phyloP scores from a whole-genome alignment of 1,140 invertebrate species.

The Coenobita brevimanus region DNA sequence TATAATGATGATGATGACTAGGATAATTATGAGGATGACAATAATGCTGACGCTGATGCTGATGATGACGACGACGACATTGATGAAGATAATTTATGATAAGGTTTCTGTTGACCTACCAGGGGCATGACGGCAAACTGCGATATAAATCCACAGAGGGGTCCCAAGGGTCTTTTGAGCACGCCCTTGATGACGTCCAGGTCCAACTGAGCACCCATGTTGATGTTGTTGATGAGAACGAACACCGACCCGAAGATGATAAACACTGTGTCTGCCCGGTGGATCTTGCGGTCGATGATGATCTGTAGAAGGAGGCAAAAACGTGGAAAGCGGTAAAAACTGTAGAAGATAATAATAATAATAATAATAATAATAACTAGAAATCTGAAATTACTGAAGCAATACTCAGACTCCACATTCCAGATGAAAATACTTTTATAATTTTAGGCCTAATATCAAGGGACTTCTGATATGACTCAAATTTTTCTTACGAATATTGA shows the following conservation, averaged over 20 bases:
- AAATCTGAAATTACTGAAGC: too few species aligned
- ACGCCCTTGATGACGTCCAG: slow-evolving; percentile 72
- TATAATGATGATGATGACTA: neutral
- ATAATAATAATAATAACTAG: neutral
- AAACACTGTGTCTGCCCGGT: slow-evolving; percentile 71
- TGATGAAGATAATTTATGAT: neutral
- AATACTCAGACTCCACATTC: too few species aligned
- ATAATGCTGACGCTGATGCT: neutral
- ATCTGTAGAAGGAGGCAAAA: slow-evolving; percentile 37
- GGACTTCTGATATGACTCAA: too few species aligned
- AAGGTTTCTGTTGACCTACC: slow-evolving; percentile 70
- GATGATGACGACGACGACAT: neutral
- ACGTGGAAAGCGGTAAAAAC: neutral
- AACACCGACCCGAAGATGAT: slow-evolving; percentile 71
- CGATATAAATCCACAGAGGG: slow-evolving; percentile 73
- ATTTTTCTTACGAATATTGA: too few species aligned
- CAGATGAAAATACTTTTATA: too few species aligned
- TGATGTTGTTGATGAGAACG: slow-evolving; percentile 73
- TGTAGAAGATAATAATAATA: neutral
- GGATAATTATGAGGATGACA: neutral
- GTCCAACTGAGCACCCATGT: slow-evolving; percentile 75
- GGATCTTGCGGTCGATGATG: slow-evolving; percentile 35
- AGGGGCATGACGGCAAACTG: slow-evolving; percentile 75
- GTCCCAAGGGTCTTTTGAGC: slow-evolving; percentile 73
- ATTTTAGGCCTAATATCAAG: too few species aligned